Evolutionary conservation across 2,888 invertebrate species (phyloP).

Genomic region (Lithophane ornitopus): DNA sequence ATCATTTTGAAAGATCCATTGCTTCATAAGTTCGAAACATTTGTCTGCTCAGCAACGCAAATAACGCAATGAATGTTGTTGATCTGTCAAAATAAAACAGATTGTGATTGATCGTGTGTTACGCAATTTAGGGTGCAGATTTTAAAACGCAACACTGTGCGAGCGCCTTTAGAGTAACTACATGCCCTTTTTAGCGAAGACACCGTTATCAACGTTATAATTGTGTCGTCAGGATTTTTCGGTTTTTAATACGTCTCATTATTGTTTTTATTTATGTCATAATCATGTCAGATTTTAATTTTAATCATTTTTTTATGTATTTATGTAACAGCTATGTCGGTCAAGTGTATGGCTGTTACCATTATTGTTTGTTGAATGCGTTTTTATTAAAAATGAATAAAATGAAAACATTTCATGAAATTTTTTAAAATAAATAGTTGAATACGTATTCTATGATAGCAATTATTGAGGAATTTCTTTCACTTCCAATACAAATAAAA

Average conservation of each 20-base stretch:
- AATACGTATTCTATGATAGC: neutral
- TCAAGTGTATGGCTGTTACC: neutral
- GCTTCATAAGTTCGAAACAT: too few species aligned
- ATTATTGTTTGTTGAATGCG: neutral
- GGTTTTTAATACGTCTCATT: neutral
- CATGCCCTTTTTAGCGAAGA: neutral
- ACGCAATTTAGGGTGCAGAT: too few species aligned
- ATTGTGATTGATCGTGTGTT: too few species aligned
- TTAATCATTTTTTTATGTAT: neutral
- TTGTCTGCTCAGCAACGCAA: too few species aligned
- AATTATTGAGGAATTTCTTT: neutral
- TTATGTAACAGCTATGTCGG: neutral
- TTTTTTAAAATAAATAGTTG: neutral
- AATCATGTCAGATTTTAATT: neutral
- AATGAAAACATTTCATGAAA: too few species aligned
- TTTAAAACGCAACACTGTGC: neutral
- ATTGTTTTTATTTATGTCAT: slow-evolving; percentile 1
- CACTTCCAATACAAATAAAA: too few species aligned
- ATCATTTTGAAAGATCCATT: too few species aligned
- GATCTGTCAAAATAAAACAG: too few species aligned
- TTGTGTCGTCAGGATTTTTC: neutral
- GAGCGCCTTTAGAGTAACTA: neutral
- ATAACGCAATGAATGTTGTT: too few species aligned
- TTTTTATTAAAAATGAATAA: neutral
- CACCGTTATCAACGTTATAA: too few species aligned